Evolutionary conservation across 2,888 invertebrate species (phyloP), one percentile per base, ranked within the genome.

Genomic region (Polyommatus icarus): DNA sequence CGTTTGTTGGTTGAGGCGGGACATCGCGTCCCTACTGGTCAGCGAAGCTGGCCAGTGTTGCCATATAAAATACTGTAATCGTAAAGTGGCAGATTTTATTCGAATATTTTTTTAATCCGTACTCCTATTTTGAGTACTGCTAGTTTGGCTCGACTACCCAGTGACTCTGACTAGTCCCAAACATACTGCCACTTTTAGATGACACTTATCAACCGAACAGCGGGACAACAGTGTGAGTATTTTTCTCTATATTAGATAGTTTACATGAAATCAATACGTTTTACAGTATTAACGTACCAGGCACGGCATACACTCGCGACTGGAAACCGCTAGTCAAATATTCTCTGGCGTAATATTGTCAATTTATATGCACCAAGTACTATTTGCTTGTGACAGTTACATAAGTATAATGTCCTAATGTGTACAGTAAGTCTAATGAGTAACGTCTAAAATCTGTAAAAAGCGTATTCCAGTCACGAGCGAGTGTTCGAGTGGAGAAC

Each of bases 1-100:
- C 88, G 87, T 84, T 87, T 88, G 85, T 88, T 89, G 87, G 88
- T 85, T 87, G 85, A 83, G 79, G 12, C 29, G 67, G 29, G 67
- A 32, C 29, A 67, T 20, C 20, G 8, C 6, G 59, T 59, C 20
- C 20, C 20, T 12, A 24, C 61, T 20, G 24, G 61, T 61, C 67
- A 29, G 67, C 29, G 40, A 20, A 12, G 20, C 10, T 73, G 36
- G 20, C 20, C 20, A 46, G 46, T 67, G 29, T 67, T 67, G 67
- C 29, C 67, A 67, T 67, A 67, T 6, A n/a, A n/a, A n/a, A 24
- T 24, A 36, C 12, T 67, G 67, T 18, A 32, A 67, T 67, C 67
- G 29, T 67, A 67, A 67, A 67, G 67, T 32, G 29, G 67, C 29
- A 67, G 4, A 12, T 18, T 32, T 67, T 67, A 20, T 59, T 59